A percentile compares a stretch with the other conserved stretches of the same genome.
These are phyloP conservation scores for Hippocampus comes DNA, from an alignment of 2,113 vertebrate genomes.

Conservation along the genomic window DNA sequence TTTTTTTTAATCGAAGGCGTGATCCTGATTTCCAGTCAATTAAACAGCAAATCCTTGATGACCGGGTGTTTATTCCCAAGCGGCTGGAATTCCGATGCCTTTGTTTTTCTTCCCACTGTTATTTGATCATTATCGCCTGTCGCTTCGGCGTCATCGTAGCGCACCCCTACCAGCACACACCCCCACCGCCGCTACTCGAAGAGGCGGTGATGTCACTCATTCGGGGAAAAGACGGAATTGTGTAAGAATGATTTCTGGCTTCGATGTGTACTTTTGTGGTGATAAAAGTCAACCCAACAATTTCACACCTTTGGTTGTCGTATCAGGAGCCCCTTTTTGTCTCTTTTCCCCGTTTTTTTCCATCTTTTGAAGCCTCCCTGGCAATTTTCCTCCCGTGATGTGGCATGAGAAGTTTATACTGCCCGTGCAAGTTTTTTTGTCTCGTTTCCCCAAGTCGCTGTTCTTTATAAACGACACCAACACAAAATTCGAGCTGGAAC, in stretches of 20 bases:
- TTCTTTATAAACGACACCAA: not conserved
- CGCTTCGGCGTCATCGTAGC: conserved; percentile 28
- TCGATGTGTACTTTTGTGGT: not conserved
- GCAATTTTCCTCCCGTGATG: too few species aligned
- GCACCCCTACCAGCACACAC: not conserved
- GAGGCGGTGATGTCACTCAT: conserved; percentile 4
- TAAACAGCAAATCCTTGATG: conserved; percentile 38
- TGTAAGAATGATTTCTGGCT: not conserved
- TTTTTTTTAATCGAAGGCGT: conserved; percentile 26
- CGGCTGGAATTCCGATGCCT: conserved; percentile 32
- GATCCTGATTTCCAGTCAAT: conserved; percentile 56
- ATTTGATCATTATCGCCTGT: conserved; percentile 68
- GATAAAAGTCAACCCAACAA: not conserved
- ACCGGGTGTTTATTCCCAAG: conserved; percentile 21
- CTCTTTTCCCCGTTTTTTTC: not conserved
- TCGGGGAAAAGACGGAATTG: not conserved
- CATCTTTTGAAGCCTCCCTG: too few species aligned
- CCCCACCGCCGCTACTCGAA: not conserved
- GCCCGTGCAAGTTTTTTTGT: too few species aligned
- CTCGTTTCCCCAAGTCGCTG: not conserved
- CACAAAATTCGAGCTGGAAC: not conserved
- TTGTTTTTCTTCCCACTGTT: conserved; percentile 43
- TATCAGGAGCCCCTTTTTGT: not conserved
- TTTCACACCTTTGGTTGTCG: too few species aligned
- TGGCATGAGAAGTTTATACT: too few species aligned